Percentiles rank a stretch among this genome's conserved stretches.
Conservation (phyloP, 2,888 invertebrate genomes). For the Brenthis daphne region DNA sequence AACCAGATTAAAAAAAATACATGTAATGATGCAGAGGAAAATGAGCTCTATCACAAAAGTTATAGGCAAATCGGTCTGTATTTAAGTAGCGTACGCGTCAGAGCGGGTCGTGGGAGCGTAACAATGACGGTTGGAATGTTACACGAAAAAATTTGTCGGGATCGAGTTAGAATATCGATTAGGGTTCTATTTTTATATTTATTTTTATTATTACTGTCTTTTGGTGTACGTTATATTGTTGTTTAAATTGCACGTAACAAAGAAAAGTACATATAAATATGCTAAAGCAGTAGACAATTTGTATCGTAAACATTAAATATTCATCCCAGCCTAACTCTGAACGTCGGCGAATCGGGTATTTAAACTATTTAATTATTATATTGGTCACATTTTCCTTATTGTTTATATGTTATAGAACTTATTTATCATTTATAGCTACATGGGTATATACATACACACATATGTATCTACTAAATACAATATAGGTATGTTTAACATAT, state of each 20-base stretch:
- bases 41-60: constrained; percentile 32
- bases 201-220: neutral
- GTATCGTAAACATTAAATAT: no score
- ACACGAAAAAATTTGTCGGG: constrained; percentile 58
- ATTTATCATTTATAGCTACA: no score
- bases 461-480: no score
- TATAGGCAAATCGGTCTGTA: constrained; percentile 44
- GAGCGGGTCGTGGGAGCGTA: constrained; percentile 68
- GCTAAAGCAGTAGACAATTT: neutral
- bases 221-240: neutral
- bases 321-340: no score
- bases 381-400: no score
- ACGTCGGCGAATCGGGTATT: no score
- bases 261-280: neutral
- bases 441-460: no score
- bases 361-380: no score
- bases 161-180: constrained; percentile 40
- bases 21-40: constrained; percentile 17
- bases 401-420: no score
- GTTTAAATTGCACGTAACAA: no score
- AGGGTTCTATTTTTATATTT: constrained; percentile 12
- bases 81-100: constrained; percentile 46
- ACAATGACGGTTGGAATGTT: constrained; percentile 70
- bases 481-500: no score
- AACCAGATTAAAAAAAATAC: constrained; percentile 29